Evolutionary conservation across 2,888 invertebrate genomes (phyloP).

Genomic region (Acanthosepion esculentum): DNA sequence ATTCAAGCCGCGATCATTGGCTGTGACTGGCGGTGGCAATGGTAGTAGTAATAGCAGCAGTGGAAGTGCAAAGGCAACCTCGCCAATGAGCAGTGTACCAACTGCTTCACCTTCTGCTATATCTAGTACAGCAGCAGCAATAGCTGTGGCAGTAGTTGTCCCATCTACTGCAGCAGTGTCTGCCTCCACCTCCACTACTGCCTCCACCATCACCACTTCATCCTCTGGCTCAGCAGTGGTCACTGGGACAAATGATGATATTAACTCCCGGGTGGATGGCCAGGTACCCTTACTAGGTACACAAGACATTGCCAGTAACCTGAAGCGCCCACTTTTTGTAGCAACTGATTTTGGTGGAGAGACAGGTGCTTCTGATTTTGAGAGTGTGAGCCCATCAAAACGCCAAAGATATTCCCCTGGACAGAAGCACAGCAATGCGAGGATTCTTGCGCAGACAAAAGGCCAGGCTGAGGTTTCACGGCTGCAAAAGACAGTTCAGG

Average conservation of each 20-base stretch:
- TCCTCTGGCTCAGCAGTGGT: neutral
- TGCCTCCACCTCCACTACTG: constrained; percentile 42
- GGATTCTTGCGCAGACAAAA: constrained; percentile 66
- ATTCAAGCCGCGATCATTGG: constrained; percentile 65
- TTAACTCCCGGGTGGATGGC: constrained; percentile 25
- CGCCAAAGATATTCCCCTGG: constrained; percentile 51
- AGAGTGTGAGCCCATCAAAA: constrained; percentile 57
- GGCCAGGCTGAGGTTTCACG: constrained; percentile 66
- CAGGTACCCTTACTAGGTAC: neutral
- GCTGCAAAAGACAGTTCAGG: constrained; percentile 56
- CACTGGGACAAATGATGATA: neutral
- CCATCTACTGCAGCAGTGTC: constrained; percentile 24
- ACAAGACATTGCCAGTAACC: constrained; percentile 42
- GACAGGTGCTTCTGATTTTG: constrained; percentile 46
- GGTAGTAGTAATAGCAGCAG: constrained; percentile 40
- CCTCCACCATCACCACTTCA: constrained; percentile 34
- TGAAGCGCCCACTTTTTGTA: constrained; percentile 48
- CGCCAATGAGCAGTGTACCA: neutral
- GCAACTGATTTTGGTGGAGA: constrained; percentile 50
- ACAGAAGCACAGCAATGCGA: constrained; percentile 60
- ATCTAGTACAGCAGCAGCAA: neutral
- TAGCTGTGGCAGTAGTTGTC: neutral
- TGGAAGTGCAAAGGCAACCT: neutral
- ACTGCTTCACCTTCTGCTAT: neutral
- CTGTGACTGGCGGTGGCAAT: constrained; percentile 46